These are phyloP conservation scores for Neelides sp. DNA, from an alignment of 1,140 invertebrate species.

Conservation along the genomic window DNA sequence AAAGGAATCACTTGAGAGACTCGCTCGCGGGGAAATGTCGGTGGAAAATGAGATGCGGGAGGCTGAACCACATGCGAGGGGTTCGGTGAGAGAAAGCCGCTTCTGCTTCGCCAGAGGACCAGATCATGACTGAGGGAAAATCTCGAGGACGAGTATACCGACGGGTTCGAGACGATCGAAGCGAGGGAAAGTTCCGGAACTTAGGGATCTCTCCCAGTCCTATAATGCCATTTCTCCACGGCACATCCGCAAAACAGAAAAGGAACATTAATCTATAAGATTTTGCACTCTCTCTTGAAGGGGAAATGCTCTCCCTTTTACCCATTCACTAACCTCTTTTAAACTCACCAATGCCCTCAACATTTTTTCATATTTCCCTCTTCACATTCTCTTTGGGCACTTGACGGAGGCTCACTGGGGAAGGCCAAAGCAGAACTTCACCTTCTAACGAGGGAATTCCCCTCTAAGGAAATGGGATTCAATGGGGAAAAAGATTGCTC, in stretches of 20 bases:
- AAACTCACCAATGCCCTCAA: conserved; percentile 12
- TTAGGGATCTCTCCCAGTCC: not conserved
- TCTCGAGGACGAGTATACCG: no score
- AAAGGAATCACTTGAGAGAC: no score
- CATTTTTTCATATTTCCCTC: conserved; percentile 11
- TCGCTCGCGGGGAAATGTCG: no score
- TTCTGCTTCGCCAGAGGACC: no score
- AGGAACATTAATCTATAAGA: conserved; percentile 18
- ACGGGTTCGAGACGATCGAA: no score
- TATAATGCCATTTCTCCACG: conserved; percentile 10
- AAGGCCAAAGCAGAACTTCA: not conserved
- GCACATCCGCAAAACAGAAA: conserved; percentile 28
- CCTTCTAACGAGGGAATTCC: conserved; percentile 4
- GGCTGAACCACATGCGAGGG: no score
- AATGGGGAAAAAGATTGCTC: conserved; percentile 15
- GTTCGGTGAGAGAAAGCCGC: no score
- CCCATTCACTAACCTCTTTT: conserved; percentile 5
- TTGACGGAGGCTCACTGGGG: not conserved
- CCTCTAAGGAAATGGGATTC: conserved; percentile 9
- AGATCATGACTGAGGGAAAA: no score
- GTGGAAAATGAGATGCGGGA: no score
- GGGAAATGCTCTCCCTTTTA: conserved; percentile 14
- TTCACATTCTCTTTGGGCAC: conserved; percentile 3
- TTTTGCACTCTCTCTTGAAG: conserved; percentile 21
- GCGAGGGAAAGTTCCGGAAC: not conserved